Conservation (phyloP, 2,113 vertebrate genomes). For the Peromyscus maniculatus region DNA sequence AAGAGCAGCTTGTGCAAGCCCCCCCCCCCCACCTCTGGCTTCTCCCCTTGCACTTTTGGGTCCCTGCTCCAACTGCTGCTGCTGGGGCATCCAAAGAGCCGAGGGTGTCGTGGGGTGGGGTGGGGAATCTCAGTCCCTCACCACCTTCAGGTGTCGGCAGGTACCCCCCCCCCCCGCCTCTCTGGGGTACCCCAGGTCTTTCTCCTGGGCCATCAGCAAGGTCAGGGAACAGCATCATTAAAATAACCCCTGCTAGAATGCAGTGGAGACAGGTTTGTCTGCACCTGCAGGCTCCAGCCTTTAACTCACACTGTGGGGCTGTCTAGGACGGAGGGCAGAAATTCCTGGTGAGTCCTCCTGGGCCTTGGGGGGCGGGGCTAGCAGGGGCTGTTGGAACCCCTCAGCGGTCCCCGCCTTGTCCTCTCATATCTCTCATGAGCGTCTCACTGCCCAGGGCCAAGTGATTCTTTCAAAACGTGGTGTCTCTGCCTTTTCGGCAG, state of each 20-base stretch:
- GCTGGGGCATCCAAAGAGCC: background rate
- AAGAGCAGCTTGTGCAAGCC: slow-evolving; percentile 34
- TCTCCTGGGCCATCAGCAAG: slow-evolving; percentile 8
- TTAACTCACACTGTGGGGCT: background rate
- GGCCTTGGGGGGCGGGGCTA: background rate
- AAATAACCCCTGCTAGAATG: background rate
- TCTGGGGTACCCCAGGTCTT: background rate
- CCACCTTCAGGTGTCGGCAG: background rate
- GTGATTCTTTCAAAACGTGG: background rate
- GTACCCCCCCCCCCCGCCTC: background rate
- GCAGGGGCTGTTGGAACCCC: background rate
- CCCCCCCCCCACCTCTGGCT: background rate
- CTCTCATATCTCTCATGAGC: background rate
- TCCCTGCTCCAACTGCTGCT: background rate
- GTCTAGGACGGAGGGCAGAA: background rate
- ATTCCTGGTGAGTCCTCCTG: background rate
- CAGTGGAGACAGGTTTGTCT: slow-evolving; percentile 25
- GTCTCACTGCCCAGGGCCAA: background rate
- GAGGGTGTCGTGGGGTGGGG: background rate
- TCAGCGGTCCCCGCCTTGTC: background rate
- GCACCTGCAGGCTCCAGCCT: slow-evolving; percentile 46
- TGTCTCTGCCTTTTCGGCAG: slow-evolving; percentile 34
- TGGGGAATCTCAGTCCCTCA: background rate
- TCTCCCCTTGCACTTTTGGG: slow-evolving; percentile 52
- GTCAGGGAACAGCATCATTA: background rate